Base-by-base conservation (phyloP, 2,113 vertebrate species). In the Lontra canadensis region DNA sequence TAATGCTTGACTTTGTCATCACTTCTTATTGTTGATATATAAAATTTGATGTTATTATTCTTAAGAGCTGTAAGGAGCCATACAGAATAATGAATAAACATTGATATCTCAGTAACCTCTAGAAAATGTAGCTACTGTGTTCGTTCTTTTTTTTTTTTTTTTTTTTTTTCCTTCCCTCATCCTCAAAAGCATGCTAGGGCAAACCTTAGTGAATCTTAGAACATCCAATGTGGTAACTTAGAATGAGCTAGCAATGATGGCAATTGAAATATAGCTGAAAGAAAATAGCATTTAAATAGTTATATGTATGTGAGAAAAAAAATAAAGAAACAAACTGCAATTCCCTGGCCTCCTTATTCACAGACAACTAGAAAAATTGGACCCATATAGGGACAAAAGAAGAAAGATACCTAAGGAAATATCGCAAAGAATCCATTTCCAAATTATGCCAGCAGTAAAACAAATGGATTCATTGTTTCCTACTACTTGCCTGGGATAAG, bases 1-100 rank as follows among this genome's bases (percentile, higher is more conserved):
- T 90, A 87, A 34, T 87, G 47, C 18, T 44, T 81, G 69, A 65
- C 61, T 92, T 89, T 96, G 94, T 97, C 94, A 94, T 90, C 83
- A 94, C 69, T 97, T 92, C 49, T 47, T 26, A 87, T 87, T 96
- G 76, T 55, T 94, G 84, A 59, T 82, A 90, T 69, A 71, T 78
- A 85, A 63, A 93, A 82, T 85, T 88, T 88, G 34, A 86, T 94
- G 79, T 67, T 88, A 86, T 93, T 89, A 31, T 95, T 83, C 89
- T 84, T 84, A 92, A 95, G 87, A 91, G 8, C 34, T 76, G 2
- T 87, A 93, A 96, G 49, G 26, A 92, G 7, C 12, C 69, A 55
- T 71, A 49, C 65, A 88, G 47, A 73, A 52, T 83, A 86, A 82
- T 92, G 63, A 44, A 34, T 84, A 94, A 95, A 59, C n/a, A 67